Evolutionary conservation across 2,797 vertebrate genomes (phyloP), one percentile per base, ranked within the genome.

Genomic region (Holocentrus rufus): DNA sequence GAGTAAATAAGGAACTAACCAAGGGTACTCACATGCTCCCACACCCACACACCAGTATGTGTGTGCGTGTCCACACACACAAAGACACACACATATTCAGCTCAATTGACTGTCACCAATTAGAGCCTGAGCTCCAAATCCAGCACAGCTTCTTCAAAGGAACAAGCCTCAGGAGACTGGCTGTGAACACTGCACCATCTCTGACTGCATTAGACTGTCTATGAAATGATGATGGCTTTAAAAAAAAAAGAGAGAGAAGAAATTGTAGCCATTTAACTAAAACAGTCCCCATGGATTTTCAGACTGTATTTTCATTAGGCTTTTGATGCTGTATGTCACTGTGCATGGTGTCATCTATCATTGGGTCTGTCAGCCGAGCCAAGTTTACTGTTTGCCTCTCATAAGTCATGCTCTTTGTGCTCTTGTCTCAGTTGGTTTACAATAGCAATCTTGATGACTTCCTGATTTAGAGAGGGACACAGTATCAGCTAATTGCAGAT

Each of bases 1-100:
- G 44, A 61, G 62, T 83, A 87, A 89, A 86, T 80, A 85, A 79
- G 56, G 46, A 78, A 25, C 42, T 60, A 66, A 80, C 44, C 14
- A 53, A 60, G 50, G 34, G 42, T 49, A 52, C 25, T 49, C 1
- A 65, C 52, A 67, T 30, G 17, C 27, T 11, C 17, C 13, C 44
- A 15, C 27, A n/a, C 17, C 13, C 44, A 15, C 27, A 34, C 42
- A 46, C 25, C 25, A 27, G 25, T 27, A 27, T 27, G 25, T 27
- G 25, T 27, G 25, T 27, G 25, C 25, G 4, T 27, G 25, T 27
- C 25, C 25, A 27, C 53, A 47, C 36, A 30, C 36, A 31, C 39
- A 47, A 30, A 7, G 50, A 42, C 52, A 25, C 34, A 30, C 36
- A 49, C 61, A 57, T 22, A 34, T 34, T 25, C 20, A 60, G 25